Conservation (phyloP, 1,140 invertebrate genomes). For the Amyelois transitella region DNA sequence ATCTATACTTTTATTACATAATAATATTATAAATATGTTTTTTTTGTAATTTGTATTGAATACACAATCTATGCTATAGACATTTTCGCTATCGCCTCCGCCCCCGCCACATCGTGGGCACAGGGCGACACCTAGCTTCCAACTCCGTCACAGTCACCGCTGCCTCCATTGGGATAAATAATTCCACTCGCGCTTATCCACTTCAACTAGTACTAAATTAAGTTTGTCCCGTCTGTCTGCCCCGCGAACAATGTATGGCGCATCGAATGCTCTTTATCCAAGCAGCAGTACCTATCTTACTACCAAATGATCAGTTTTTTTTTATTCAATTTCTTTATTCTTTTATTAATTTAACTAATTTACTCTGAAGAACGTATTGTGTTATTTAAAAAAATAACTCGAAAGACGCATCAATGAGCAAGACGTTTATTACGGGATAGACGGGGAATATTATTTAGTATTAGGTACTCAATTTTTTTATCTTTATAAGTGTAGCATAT, state of each 20-base stretch:
- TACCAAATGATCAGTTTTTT: background rate
- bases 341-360: too few species aligned
- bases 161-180: constrained; percentile 32
- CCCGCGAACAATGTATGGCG: constrained; percentile 13
- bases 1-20: background rate
- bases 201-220: constrained; percentile 38
- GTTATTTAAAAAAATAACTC: too few species aligned
- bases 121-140: constrained; percentile 7
- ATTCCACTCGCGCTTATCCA: constrained; percentile 39
- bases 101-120: too few species aligned
- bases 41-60: background rate
- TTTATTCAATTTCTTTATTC: too few species aligned
- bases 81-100: constrained; percentile 4
- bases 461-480: too few species aligned
- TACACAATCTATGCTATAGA: background rate
- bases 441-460: too few species aligned
- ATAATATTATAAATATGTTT: background rate
- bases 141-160: constrained; percentile 24
- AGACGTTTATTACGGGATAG: too few species aligned
- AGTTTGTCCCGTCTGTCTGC: constrained; percentile 32
- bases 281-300: background rate
- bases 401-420: too few species aligned
- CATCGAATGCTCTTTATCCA: constrained; percentile 10
- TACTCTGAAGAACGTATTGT: too few species aligned
- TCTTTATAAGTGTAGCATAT: too few species aligned